phyloP scores from a whole-genome alignment of 2,113 vertebrate genomes.

The Gadus macrocephalus region DNA sequence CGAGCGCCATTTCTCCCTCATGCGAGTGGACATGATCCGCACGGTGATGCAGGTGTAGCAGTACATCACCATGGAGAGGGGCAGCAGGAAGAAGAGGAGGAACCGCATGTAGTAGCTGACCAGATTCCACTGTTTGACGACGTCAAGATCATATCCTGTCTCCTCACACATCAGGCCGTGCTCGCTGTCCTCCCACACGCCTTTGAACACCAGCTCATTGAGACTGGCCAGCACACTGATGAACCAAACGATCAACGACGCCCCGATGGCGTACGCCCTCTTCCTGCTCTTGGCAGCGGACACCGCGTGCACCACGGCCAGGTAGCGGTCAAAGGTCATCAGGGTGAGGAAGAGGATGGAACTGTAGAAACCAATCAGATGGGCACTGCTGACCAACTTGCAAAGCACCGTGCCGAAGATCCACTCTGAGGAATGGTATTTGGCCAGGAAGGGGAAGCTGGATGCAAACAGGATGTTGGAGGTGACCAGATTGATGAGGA shows the following conservation, averaged over 20 bases:
- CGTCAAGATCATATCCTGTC: constrained; percentile 35
- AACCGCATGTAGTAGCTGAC: constrained; percentile 70
- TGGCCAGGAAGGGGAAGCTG: constrained; percentile 72
- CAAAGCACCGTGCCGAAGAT: constrained; percentile 68
- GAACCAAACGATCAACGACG: constrained; percentile 58
- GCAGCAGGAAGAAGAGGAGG: constrained; percentile 70
- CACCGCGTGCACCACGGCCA: constrained; percentile 73
- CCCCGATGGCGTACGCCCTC: constrained; percentile 44
- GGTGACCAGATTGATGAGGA: constrained; percentile 72
- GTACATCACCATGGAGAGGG: constrained; percentile 65
- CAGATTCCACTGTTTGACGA: constrained; percentile 54
- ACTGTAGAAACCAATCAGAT: constrained; percentile 74
- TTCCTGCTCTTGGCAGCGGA: constrained; percentile 56
- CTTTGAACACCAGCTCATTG: constrained; percentile 65
- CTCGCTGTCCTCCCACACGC: fast-evolving
- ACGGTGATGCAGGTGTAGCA: constrained; percentile 70
- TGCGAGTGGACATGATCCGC: constrained; percentile 64
- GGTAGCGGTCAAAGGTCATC: constrained; percentile 77
- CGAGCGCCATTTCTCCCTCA: constrained; percentile 66
- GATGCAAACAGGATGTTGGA: constrained; percentile 73
- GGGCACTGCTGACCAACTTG: constrained; percentile 68
- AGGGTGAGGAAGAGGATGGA: constrained; percentile 77
- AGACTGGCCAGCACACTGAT: constrained; percentile 65
- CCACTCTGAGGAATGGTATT: constrained; percentile 66
- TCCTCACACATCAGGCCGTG: constrained; percentile 52